Percentiles rank a stretch among this genome's conserved stretches.
Evolutionary conservation across 2,113 vertebrate species (phyloP).

Genomic region (Paradoxurus hermaphroditus): DNA sequence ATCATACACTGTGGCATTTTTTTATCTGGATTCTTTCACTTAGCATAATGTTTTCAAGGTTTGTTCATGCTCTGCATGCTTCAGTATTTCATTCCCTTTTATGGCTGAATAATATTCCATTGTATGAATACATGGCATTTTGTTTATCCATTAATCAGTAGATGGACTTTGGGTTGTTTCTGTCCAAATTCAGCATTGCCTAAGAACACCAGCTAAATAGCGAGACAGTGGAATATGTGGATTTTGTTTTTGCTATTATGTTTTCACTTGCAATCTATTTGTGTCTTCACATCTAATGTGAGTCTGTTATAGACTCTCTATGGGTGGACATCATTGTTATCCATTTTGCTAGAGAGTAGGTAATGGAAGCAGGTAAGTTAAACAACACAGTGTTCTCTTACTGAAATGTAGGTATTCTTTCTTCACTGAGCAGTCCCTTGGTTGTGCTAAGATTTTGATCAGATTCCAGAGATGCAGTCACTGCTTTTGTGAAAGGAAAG

Average conservation of each 20-base stretch:
- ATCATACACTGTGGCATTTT: neutral
- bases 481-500: neutral
- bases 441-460: neutral
- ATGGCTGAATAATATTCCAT: neutral
- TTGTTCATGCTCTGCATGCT: neutral
- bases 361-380: neutral
- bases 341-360: neutral
- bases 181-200: neutral
- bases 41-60: neutral
- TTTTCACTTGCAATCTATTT: neutral
- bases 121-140: neutral
- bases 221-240: neutral
- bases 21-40: neutral
- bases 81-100: neutral
- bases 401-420: neutral
- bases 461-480: neutral
- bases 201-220: neutral
- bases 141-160: neutral
- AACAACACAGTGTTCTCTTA: neutral
- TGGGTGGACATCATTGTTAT: neutral
- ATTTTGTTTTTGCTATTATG: neutral
- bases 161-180: neutral
- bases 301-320: neutral
- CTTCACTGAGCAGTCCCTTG: neutral
- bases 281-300: neutral